These are phyloP conservation scores for Lacerta agilis DNA, from an alignment of 2,797 vertebrate species.

Conservation along the genomic window DNA sequence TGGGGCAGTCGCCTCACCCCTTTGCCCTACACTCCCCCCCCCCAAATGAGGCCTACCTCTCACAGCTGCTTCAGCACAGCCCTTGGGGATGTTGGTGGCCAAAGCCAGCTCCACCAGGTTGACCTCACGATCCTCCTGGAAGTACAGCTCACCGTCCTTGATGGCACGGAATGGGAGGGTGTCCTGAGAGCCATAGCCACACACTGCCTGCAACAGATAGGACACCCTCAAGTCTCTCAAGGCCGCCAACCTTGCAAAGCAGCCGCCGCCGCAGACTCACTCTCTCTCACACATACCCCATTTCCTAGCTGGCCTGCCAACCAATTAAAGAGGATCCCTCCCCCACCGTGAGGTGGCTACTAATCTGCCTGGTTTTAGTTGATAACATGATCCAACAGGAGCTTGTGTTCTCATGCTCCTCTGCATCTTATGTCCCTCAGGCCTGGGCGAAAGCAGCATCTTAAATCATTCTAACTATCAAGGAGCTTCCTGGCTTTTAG, in stretches of 20 bases:
- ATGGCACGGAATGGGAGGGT: constrained; percentile 83
- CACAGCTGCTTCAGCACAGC: constrained; percentile 89
- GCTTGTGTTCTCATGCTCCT: no score
- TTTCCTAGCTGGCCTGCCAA: neutral
- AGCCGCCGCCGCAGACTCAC: accelerated
- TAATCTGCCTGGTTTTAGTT: neutral
- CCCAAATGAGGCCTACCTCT: constrained; percentile 75
- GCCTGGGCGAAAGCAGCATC: neutral
- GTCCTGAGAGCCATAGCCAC: constrained; percentile 89
- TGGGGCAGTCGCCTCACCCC: neutral
- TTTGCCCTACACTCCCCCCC: neutral
- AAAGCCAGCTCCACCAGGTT: constrained; percentile 92
- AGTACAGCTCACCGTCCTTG: constrained; percentile 90
- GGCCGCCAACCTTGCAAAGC: neutral
- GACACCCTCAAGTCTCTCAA: constrained; percentile 77
- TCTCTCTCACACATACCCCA: no score
- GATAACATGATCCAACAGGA: neutral
- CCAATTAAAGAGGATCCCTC: neutral
- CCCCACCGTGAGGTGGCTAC: neutral
- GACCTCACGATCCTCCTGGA: constrained; percentile 89
- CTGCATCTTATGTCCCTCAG: no score
- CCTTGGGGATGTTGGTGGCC: constrained; percentile 92
- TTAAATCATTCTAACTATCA: neutral
- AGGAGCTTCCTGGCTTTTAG: neutral
- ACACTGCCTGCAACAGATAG: constrained; percentile 79